Conservation (phyloP, 2,113 vertebrate species). For the Zapornia atra region DNA sequence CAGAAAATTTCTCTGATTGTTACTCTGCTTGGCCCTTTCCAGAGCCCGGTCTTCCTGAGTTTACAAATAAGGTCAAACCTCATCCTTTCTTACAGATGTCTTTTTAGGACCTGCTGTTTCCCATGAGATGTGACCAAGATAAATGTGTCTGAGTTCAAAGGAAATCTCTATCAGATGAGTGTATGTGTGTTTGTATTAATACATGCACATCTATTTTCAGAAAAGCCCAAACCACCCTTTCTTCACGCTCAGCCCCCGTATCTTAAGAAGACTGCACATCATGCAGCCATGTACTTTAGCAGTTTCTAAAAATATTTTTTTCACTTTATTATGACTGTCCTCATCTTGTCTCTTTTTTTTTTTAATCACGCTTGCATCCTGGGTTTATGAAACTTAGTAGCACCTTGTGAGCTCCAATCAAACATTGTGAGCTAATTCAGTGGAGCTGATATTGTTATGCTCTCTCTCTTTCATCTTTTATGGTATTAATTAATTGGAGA, state of each 20-base stretch:
- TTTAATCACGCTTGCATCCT: not conserved
- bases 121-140: not conserved
- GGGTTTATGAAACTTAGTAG: not conserved
- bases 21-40: not conserved
- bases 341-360: not conserved
- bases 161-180: not conserved
- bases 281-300: not conserved
- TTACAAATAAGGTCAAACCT: not conserved
- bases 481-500: not conserved
- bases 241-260: not conserved
- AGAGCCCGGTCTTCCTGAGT: not conserved
- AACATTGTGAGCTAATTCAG: not conserved
- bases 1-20: not conserved
- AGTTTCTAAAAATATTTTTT: not conserved
- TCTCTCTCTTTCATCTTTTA: not conserved
- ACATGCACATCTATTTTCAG: not conserved
- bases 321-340: not conserved
- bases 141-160: not conserved
- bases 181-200: not conserved
- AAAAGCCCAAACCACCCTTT: not conserved
- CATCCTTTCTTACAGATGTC: not conserved
- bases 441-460: not conserved
- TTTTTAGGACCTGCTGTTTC: not conserved
- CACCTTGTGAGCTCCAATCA: not conserved
- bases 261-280: not conserved